A percentile compares a stretch with the other conserved stretches of the same genome.
phyloP scores from a whole-genome alignment of 2,113 vertebrate species.

The Oenanthe oenanthe region DNA sequence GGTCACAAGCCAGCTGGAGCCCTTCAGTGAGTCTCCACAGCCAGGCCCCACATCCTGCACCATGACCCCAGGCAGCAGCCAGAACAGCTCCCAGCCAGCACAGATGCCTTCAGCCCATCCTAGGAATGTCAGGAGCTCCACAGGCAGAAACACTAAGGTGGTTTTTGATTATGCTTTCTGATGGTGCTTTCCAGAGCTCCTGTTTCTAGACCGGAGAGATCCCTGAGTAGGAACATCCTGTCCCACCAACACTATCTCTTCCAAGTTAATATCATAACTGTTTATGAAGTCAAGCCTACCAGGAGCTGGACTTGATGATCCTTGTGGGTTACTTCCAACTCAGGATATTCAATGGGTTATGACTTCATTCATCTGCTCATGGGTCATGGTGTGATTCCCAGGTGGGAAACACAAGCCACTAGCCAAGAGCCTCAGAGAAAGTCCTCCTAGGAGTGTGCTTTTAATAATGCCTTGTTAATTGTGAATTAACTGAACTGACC shows the following conservation, averaged over 20 bases:
- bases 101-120: accelerated
- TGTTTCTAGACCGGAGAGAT: neutral
- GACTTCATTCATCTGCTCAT: neutral
- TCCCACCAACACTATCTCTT: neutral
- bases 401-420: neutral
- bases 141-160: neutral
- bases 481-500: neutral
- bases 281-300: neutral
- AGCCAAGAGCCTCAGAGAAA: neutral
- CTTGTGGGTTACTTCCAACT: neutral
- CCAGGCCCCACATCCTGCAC: neutral
- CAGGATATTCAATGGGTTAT: neutral
- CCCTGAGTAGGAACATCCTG: neutral
- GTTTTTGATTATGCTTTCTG: neutral
- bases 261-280: neutral
- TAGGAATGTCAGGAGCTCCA: neutral
- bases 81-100: neutral
- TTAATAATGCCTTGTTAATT: neutral
- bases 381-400: accelerated
- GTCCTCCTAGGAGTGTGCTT: neutral
- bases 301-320: neutral
- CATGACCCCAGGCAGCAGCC: neutral
- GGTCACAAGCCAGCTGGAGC: neutral
- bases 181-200: neutral
- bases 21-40: neutral